Evolutionary conservation across 2,888 invertebrate genomes (phyloP), one percentile per base, ranked within the genome.

Genomic region (Petrophora chlorosata): DNA sequence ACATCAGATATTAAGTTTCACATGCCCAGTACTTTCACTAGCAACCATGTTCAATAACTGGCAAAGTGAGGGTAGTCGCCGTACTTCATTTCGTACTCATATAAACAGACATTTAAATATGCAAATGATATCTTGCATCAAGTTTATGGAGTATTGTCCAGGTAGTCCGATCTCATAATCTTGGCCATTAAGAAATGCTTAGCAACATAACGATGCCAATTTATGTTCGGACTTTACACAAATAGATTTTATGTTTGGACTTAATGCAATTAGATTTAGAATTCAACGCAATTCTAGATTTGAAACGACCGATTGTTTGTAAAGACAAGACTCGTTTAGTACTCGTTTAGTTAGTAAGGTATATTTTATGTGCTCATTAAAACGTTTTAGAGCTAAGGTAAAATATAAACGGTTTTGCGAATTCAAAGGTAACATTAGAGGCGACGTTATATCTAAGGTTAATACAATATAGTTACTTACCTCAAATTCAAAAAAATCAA

Each of bases 121-220:
- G 41, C 26, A 10, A 42, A 42, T 42, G 32, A 41, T 34, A 30
- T 22, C 44, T 22, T 14, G 25, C 22, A 38, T 34, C 5, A 36
- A 34, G 19, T 39, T 46, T 46, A 46, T 46, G 28, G 39, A 22
- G 26, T 28, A 46, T 46, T 34, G 46, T 46, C 28, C 28, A 29
- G 22, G 45, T 39, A 32, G 13, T 14, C 26, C 5, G 15, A 40
- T 40, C 28, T 45, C 17, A 10, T 39, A 46, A 46, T 39, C 19
- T 46, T 15, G 22, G 10, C 26, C 22, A 40, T 34, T 46, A 40
- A 10, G 22, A 19, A 29, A 17, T 17, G 22, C 12, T 3, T 12
- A 10, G 15, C n/a, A 42, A 22, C 29, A 5, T 36, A 30, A 44
- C 17, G 25, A 25, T 26, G 38, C 2, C 8, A 32, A 25, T 25